Base-by-base conservation (phyloP, 1,140 invertebrate genomes). In the Eciton burchellii region DNA sequence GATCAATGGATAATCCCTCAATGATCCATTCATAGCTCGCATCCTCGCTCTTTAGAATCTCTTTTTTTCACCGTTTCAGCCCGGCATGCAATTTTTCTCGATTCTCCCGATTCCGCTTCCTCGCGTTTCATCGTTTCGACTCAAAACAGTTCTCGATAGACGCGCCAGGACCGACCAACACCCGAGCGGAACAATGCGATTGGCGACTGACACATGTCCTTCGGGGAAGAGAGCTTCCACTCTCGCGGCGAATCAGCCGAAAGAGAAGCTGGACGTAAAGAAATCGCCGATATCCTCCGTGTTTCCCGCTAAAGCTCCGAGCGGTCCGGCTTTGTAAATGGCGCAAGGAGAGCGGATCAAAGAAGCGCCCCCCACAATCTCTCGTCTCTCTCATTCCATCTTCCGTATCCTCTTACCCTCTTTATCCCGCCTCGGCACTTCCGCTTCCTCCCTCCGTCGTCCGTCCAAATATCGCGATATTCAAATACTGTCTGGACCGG, bases 401-500 rank as follows among this genome's bases (percentile, higher is more conserved):
- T 68, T 83, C 41, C 5, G 35, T 12, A 62, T 83, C 57, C 43
- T 77, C 82, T 79, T 81, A 66, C 70, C 60, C 45, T 81, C 45
- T 47, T 77, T 66, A 56, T 83, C 57, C n/a, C 19, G 11, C 11
- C 29, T 1, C 12, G 12, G 12, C n/a, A n/a, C 5, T 47, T 16
- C 47, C 24, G 11, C 9, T 65, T 14, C 47, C 70, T 35, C 8
- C n/a, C 19, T 11, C n/a, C 19, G 14, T 29, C 8, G 26, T 63
- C 49, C 49, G 47, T 84, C 19, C 47, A 59, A 82, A 73, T 73
- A 84, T 84, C 66, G 29, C 35, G 43, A 73, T 72, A 82, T 84
- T 84, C 77, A 82, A 81, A 82, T 82, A 72, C 72, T 84, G 26
- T 52, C 47, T 83, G 66, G 73, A 83, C 73, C n/a, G n/a, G n/a